Conservation (phyloP, 2,888 invertebrate genomes). For the Sisyra terminalis region DNA sequence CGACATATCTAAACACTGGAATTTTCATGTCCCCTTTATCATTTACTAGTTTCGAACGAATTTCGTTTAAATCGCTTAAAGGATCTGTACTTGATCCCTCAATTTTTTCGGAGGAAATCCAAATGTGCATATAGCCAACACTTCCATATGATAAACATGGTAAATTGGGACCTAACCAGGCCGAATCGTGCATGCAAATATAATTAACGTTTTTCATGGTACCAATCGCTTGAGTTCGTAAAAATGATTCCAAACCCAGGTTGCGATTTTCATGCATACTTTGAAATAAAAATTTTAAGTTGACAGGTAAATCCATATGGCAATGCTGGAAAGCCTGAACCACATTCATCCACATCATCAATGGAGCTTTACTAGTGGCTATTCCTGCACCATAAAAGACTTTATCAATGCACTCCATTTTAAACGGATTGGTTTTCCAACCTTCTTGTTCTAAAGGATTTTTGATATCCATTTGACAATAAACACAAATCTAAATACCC, state of each 20-base stretch:
- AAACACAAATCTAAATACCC: slow-evolving; percentile 21
- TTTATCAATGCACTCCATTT: slow-evolving; percentile 20
- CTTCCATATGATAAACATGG: slow-evolving; percentile 29
- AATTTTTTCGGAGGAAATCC: slow-evolving; percentile 16
- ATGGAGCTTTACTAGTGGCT: slow-evolving; percentile 26
- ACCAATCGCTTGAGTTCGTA: slow-evolving; percentile 12
- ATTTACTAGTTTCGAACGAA: slow-evolving; percentile 21
- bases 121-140: slow-evolving; percentile 17
- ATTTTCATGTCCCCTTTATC: slow-evolving; percentile 22
- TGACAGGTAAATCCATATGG: slow-evolving; percentile 25
- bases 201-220: slow-evolving; percentile 24
- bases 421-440: slow-evolving; percentile 27
- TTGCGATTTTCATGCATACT: slow-evolving; percentile 25
- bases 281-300: slow-evolving; percentile 28
- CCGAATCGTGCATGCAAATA: slow-evolving; percentile 24
- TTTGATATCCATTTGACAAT: slow-evolving; percentile 27
- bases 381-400: slow-evolving; percentile 26
- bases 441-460: slow-evolving; percentile 17
- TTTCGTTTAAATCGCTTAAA: slow-evolving; percentile 23
- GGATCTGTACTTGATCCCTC: slow-evolving; percentile 20
- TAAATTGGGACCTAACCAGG: slow-evolving; percentile 27
- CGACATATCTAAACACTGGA: slow-evolving; percentile 23
- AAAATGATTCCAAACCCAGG: slow-evolving; percentile 23
- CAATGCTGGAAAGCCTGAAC: slow-evolving; percentile 22
- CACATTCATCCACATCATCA: slow-evolving; percentile 27